Conservation (phyloP, 1,140 invertebrate genomes). For the Batillaria attramentaria region DNA sequence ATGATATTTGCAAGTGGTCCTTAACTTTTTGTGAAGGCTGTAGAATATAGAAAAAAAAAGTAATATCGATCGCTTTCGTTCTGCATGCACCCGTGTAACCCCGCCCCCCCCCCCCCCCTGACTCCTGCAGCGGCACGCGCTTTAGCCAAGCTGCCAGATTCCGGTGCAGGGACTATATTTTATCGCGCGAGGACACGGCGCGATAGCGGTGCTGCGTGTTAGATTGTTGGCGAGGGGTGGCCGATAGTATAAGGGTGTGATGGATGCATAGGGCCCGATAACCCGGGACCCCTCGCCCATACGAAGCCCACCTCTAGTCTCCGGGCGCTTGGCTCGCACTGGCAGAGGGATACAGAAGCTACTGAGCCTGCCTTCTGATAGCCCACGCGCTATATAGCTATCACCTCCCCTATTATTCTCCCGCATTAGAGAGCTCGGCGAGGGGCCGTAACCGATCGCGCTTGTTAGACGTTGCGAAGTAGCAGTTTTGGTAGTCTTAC, state of each 20-base stretch:
- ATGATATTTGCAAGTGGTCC: no score
- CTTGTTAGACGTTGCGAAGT: conserved; percentile 18
- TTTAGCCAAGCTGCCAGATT: conserved; percentile 24
- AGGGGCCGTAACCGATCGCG: conserved; percentile 21
- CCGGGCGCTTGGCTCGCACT: not conserved
- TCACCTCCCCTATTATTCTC: conserved; percentile 27
- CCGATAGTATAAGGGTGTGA: conserved; percentile 26
- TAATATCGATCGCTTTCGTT: no score
- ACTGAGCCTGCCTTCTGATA: not conserved
- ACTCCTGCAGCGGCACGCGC: not conserved
- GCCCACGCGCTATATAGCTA: conserved; percentile 21
- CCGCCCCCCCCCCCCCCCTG: not conserved
- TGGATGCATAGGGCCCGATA: not conserved
- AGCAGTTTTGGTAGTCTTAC: conserved; percentile 20
- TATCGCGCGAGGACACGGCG: conserved; percentile 24
- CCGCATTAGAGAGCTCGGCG: conserved; percentile 26
- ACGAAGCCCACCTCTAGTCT: not conserved
- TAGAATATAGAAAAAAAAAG: no score
- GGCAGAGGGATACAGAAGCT: not conserved
- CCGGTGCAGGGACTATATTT: conserved; percentile 16
- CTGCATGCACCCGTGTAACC: no score
- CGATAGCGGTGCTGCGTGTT: conserved; percentile 26
- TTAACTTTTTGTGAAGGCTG: no score
- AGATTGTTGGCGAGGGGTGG: conserved; percentile 26
- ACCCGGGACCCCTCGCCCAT: not conserved